Percentiles rank a stretch among this genome's conserved stretches.
phyloP scores from a whole-genome alignment of 2,113 vertebrate species.

The Ictidomys tridecemlineatus region DNA sequence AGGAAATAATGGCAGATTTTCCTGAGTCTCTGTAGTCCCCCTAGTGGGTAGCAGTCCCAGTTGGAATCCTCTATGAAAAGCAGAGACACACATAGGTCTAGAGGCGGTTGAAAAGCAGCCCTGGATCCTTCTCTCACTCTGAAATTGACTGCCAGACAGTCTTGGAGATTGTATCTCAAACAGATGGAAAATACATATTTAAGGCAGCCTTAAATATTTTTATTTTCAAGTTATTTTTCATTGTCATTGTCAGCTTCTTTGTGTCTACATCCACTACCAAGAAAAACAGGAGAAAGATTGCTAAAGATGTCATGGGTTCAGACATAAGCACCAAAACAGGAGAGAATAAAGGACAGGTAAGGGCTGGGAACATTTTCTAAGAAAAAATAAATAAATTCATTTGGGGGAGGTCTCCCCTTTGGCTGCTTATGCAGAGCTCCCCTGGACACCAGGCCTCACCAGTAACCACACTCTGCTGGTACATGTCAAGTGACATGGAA shows the following conservation, averaged over 20 bases:
- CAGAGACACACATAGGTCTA: neutral
- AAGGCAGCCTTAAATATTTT: constrained; percentile 37
- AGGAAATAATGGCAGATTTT: neutral
- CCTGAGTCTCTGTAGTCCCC: neutral
- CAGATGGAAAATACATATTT: constrained; percentile 47
- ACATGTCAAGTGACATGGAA: neutral
- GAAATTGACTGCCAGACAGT: neutral
- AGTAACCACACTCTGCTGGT: neutral
- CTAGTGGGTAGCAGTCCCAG: neutral
- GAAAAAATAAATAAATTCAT: neutral
- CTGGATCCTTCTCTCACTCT: neutral
- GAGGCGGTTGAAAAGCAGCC: neutral
- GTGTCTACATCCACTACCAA: neutral
- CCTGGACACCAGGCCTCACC: rapidly evolving
- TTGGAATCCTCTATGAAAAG: neutral
- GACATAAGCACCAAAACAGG: neutral
- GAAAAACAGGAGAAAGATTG: neutral
- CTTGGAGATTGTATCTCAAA: neutral
- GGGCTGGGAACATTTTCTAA: neutral
- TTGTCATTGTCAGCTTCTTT: constrained; percentile 43
- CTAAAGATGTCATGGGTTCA: neutral
- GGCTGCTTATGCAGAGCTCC: neutral
- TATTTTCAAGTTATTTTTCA: constrained; percentile 69
- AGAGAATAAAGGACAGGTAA: too few relatives aligned
- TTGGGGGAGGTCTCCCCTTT: neutral